phyloP scores from a whole-genome alignment of 2,113 vertebrate genomes.

The Loxodonta africana region DNA sequence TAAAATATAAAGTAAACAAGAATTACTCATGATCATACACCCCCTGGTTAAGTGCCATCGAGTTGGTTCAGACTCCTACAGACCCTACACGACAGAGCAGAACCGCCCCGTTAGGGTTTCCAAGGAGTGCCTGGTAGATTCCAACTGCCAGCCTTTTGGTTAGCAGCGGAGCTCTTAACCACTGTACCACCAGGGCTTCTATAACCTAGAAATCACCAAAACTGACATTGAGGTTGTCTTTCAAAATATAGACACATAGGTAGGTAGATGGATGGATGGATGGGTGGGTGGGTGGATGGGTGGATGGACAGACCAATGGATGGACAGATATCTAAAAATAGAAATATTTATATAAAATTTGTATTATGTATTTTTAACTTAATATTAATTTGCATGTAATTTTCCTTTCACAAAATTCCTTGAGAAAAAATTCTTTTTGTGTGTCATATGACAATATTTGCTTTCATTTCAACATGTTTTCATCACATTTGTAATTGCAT shows the following conservation, averaged over 20 bases:
- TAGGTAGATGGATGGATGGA: neutral
- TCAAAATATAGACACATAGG: neutral
- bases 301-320: neutral
- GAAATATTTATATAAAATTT: neutral
- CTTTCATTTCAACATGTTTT: constrained; percentile 46
- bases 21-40: neutral
- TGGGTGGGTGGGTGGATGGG: too few species aligned
- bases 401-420: constrained; percentile 34
- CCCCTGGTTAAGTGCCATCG: too few species aligned
- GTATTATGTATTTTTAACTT: neutral
- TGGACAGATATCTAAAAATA: neutral
- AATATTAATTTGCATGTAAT: neutral
- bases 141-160: too few species aligned
- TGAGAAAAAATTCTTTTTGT: constrained; percentile 22
- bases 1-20: constrained; percentile 38
- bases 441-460: neutral
- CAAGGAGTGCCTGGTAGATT: too few species aligned
- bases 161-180: too few species aligned
- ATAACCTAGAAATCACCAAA: neutral
- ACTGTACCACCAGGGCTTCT: too few species aligned
- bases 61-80: too few species aligned
- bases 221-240: neutral
- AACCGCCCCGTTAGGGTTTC: too few species aligned
- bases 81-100: too few species aligned
- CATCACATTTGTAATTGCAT: neutral